Evolutionary conservation across 2,113 vertebrate genomes (phyloP).

Genomic region (Entomyzon cyanotis): DNA sequence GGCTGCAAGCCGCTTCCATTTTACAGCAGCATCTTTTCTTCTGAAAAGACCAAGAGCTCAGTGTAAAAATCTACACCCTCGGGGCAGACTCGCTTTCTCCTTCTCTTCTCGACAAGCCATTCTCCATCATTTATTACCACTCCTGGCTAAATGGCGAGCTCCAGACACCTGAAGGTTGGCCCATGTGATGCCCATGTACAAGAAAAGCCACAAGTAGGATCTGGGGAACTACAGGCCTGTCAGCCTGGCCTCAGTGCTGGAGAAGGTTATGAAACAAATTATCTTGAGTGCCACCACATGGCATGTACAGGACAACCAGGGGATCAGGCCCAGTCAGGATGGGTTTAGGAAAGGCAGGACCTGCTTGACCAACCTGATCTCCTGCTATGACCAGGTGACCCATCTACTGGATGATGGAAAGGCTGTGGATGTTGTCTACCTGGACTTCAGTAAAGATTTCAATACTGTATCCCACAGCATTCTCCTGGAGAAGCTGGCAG

Average conservation of each 20-base stretch:
- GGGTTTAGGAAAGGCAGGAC: neutral
- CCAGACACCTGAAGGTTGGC: neutral
- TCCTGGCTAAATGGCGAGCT: neutral
- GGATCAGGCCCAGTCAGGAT: neutral
- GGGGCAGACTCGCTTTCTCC: fast-evolving
- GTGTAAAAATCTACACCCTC: neutral
- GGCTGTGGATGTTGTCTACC: neutral
- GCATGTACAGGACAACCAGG: fast-evolving
- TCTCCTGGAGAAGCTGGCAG: neutral
- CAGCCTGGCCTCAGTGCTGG: neutral
- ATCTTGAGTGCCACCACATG: neutral
- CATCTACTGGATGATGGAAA: neutral
- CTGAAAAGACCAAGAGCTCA: neutral
- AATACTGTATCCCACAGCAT: neutral
- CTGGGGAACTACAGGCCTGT: neutral
- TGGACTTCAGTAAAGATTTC: neutral
- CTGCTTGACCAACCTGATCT: neutral
- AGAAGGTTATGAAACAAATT: neutral
- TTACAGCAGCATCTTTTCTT: slow-evolving; percentile 64
- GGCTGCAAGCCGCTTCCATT: neutral
- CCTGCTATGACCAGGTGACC: neutral
- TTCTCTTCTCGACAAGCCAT: neutral
- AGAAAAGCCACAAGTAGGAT: neutral
- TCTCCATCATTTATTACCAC: neutral
- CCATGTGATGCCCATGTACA: neutral